Evolutionary conservation across 1,140 invertebrate genomes (phyloP).

Genomic region (Anastatus disparis): DNA sequence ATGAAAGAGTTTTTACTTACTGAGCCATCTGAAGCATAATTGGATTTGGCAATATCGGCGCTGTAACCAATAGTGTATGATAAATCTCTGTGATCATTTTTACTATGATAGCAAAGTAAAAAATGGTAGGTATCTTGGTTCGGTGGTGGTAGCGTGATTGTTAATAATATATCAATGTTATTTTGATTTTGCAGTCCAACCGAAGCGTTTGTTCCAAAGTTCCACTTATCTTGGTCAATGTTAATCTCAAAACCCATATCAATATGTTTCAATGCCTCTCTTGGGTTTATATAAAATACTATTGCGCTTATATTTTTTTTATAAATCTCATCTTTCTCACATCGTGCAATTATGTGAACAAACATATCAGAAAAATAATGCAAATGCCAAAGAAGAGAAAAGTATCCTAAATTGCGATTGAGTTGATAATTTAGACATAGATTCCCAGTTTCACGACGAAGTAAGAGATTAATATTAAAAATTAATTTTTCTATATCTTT

Average conservation of each 20-base stretch:
- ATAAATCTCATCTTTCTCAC: constrained; percentile 53
- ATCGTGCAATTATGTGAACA: constrained; percentile 43
- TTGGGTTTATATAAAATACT: constrained; percentile 68
- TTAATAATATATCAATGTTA: constrained; percentile 66
- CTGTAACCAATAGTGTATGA: constrained; percentile 66
- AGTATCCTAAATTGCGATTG: constrained; percentile 48
- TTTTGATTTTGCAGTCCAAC: constrained; percentile 63
- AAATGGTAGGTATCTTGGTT: constrained; percentile 73
- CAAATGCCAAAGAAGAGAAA: constrained; percentile 51
- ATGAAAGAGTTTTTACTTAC: too few species aligned
- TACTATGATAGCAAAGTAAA: constrained; percentile 64
- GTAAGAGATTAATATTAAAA: constrained; percentile 51
- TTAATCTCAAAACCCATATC: constrained; percentile 67
- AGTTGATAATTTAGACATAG: constrained; percentile 48
- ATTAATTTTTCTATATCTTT: constrained; percentile 48
- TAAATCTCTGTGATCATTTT: constrained; percentile 54
- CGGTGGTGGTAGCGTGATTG: constrained; percentile 71
- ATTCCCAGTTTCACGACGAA: constrained; percentile 48
- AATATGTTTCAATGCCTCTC: constrained; percentile 62
- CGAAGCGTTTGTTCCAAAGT: constrained; percentile 70
- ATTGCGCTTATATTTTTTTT: constrained; percentile 64
- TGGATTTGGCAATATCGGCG: constrained; percentile 62
- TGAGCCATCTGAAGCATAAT: constrained; percentile 62
- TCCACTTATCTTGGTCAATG: constrained; percentile 67
- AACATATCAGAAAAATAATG: constrained; percentile 54